phyloP scores from a whole-genome alignment of 2,113 vertebrate genomes.

The Todiramphus chloris region DNA sequence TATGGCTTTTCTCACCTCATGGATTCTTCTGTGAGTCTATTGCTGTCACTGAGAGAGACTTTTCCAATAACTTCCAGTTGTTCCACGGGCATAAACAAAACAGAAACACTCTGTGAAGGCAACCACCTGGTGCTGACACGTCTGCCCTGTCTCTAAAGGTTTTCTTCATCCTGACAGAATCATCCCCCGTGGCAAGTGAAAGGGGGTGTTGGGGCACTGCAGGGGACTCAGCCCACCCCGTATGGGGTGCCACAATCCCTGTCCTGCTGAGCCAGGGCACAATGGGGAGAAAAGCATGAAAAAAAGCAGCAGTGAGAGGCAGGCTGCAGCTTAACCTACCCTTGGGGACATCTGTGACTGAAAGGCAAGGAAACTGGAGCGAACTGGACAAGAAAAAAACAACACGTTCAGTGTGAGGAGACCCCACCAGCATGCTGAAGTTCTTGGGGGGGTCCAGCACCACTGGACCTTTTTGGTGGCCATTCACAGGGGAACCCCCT shows the following conservation, averaged over 20 bases:
- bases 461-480: neutral
- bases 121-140: accelerated
- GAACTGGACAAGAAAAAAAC: neutral
- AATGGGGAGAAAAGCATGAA: neutral
- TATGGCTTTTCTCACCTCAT: neutral
- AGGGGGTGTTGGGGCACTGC: neutral
- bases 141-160: neutral
- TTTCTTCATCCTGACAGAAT: neutral
- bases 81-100: accelerated
- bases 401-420: neutral
- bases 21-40: neutral
- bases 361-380: neutral
- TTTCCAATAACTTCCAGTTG: neutral
- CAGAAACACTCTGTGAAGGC: neutral
- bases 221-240: neutral
- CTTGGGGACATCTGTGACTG: neutral
- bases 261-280: neutral
- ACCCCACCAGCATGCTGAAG: accelerated
- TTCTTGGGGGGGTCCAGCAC: no score
- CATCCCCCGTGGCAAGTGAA: neutral
- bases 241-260: accelerated
- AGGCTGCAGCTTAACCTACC: neutral
- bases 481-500: neutral
- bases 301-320: neutral
- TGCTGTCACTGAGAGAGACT: neutral